Evolutionary conservation across 92 coral and sea anemone genomes (phyloP).

Genomic region (Galaxea fascicularis): DNA sequence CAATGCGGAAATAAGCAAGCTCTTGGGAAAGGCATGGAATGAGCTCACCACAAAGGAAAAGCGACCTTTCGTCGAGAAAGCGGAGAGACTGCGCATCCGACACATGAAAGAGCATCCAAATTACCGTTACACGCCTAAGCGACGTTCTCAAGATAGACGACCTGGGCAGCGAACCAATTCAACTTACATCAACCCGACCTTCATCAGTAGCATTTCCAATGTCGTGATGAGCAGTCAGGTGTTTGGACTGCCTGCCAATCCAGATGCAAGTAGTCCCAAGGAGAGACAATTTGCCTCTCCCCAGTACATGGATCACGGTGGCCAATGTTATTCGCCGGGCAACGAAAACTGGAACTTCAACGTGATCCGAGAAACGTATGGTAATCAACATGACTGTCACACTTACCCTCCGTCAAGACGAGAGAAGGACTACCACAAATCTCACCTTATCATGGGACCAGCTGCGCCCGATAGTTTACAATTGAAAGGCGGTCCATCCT

Average conservation of each 20-base stretch:
- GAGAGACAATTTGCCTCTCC: constrained; percentile 36
- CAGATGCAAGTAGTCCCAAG: constrained; percentile 72
- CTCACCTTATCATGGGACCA: constrained; percentile 18
- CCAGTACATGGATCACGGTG: constrained; percentile 37
- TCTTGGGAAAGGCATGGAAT: constrained; percentile 99
- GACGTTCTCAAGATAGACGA: constrained; percentile 78
- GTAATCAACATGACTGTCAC: constrained; percentile 20
- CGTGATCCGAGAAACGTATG: constrained; percentile 10
- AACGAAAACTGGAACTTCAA: constrained; percentile 28
- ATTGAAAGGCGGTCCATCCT: not conserved
- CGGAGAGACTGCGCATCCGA: constrained; percentile 93
- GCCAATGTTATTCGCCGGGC: constrained; percentile 44
- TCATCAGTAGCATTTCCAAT: constrained; percentile 69
- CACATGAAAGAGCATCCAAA: constrained; percentile 99
- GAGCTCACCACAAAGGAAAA: constrained; percentile 98
- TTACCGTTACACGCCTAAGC: constrained; percentile 95
- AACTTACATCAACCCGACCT: constrained; percentile 68
- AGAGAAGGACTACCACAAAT: constrained; percentile 14
- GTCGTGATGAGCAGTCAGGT: constrained; percentile 65
- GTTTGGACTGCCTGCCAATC: constrained; percentile 78
- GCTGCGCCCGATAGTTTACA: constrained; percentile 15
- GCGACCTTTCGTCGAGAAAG: constrained; percentile 98
- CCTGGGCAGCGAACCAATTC: constrained; percentile 73
- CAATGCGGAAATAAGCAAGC: constrained; percentile 98
- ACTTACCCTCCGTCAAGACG: constrained; percentile 19